A percentile compares a stretch with the other conserved stretches of the same genome.
These are phyloP conservation scores for Gerris buenoi DNA, from an alignment of 1,140 invertebrate genomes.

Conservation along the genomic window DNA sequence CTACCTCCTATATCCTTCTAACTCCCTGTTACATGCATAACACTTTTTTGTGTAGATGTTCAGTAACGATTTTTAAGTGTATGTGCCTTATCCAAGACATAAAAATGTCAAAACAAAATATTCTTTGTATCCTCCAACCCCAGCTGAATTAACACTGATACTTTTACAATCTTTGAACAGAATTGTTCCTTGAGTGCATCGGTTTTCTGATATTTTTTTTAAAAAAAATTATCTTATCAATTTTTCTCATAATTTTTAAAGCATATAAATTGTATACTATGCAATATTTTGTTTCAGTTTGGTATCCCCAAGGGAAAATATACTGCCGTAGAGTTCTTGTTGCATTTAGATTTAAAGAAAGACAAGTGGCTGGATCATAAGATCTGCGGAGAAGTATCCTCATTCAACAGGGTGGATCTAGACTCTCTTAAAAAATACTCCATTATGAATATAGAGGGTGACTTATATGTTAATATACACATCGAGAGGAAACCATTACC, in stretches of 20 bases:
- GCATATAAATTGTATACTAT: too few relatives aligned
- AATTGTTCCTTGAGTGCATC: not conserved
- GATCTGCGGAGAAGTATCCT: not conserved
- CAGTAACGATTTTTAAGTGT: too few relatives aligned
- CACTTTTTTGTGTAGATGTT: too few relatives aligned
- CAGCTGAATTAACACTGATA: too few relatives aligned
- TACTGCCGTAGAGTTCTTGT: not conserved
- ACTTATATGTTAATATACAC: not conserved
- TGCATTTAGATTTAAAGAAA: not conserved
- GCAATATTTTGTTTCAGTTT: not conserved
- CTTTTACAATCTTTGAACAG: too few relatives aligned
- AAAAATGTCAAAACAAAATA: too few relatives aligned
- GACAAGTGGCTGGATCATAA: not conserved
- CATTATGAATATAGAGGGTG: not conserved
- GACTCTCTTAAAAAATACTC: not conserved
- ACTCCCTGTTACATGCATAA: too few relatives aligned
- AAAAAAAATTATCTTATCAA: not conserved
- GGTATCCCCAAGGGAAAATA: not conserved
- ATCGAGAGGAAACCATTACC: not conserved
- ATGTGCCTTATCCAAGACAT: too few relatives aligned
- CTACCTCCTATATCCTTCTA: too few relatives aligned
- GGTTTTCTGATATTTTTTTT: not conserved
- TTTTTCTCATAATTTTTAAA: not conserved
- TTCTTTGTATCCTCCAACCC: too few relatives aligned
- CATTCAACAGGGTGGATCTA: not conserved